phyloP scores from a whole-genome alignment of 2,113 vertebrate genomes.

The Gambusia affinis region DNA sequence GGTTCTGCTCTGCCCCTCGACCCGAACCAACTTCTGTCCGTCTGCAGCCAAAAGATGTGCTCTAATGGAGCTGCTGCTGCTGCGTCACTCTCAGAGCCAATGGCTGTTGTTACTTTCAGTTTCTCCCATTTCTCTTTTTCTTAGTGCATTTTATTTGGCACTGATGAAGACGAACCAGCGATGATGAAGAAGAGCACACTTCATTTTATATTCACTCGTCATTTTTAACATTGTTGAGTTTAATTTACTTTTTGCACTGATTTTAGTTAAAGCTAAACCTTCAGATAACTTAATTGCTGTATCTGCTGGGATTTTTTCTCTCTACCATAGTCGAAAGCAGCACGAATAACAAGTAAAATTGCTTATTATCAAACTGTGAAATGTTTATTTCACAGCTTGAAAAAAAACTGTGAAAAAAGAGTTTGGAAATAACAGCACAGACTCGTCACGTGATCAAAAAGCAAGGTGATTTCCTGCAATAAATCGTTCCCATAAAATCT shows the following conservation, averaged over 20 bases:
- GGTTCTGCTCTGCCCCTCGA: neutral
- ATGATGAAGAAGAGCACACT: neutral
- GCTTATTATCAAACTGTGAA: too few relatives aligned
- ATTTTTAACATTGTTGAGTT: neutral
- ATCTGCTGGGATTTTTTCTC: too few relatives aligned
- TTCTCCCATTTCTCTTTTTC: neutral
- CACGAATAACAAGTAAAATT: neutral
- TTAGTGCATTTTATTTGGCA: neutral
- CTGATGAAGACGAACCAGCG: too few relatives aligned
- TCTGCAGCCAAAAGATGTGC: neutral
- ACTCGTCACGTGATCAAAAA: too few relatives aligned
- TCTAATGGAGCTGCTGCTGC: neutral
- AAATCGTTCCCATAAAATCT: neutral
- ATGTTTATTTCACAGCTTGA: too few relatives aligned
- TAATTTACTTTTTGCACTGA: neutral
- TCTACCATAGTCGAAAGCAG: neutral
- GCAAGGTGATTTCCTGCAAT: too few relatives aligned
- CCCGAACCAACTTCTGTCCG: neutral
- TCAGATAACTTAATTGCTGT: neutral
- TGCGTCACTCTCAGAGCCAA: neutral
- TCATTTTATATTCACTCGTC: neutral
- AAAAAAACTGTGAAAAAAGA: too few relatives aligned
- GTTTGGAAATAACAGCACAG: too few relatives aligned
- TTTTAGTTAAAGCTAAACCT: neutral
- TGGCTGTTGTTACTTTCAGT: neutral